A percentile compares a stretch with the other conserved stretches of the same genome.
Conservation (phyloP, 37 sponge, comb jelly and placozoan genomes). For the Haliclona indistincta region DNA sequence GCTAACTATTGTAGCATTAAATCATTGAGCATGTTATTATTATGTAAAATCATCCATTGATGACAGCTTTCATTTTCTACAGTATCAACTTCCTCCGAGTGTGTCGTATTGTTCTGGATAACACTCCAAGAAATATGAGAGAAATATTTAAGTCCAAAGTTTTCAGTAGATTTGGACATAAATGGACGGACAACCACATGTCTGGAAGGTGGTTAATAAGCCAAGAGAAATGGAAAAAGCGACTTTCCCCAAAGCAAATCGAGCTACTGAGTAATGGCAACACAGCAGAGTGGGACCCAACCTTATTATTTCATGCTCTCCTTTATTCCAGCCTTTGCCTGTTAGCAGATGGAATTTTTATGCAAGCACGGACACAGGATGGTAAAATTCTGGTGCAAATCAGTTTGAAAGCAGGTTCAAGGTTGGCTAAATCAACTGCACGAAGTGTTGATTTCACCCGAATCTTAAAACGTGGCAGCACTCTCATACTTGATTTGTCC, state of each 20-base stretch:
- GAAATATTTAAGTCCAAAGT: neutral
- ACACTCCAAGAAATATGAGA: conserved; percentile 3
- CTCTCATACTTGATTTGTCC: neutral
- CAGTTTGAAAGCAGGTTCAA: neutral
- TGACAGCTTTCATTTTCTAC: neutral
- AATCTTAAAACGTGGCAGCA: neutral
- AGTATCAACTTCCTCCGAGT: conserved; percentile 16
- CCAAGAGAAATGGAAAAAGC: neutral
- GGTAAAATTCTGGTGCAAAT: neutral
- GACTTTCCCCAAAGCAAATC: neutral
- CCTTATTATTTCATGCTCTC: conserved; percentile 5
- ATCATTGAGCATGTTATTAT: no score
- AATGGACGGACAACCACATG: neutral
- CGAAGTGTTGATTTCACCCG: neutral
- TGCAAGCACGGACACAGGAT: no score
- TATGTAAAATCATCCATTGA: no score
- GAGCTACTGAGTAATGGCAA: conserved; percentile 1
- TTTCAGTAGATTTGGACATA: neutral
- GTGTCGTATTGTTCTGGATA: conserved; percentile 13
- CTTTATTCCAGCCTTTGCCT: conserved; percentile 13
- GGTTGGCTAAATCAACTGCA: neutral
- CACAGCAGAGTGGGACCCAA: conserved; percentile 6
- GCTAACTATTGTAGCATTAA: no score
- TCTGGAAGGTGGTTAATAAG: neutral
- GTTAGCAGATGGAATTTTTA: no score